Evolutionary conservation across 2,888 invertebrate genomes (phyloP), one percentile per base, ranked within the genome.

Genomic region (Ctenicera cuprea): DNA sequence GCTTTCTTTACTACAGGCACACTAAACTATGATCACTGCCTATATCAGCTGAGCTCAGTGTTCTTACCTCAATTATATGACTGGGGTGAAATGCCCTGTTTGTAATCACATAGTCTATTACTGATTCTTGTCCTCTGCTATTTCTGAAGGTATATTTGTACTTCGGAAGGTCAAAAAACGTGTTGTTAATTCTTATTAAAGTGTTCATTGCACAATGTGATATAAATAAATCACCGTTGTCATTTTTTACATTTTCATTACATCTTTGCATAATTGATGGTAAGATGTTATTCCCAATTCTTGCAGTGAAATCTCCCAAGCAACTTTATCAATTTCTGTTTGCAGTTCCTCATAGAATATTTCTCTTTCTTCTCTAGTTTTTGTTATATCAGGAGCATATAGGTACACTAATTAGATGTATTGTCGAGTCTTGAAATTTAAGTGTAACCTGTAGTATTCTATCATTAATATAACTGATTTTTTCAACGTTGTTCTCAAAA

Each of bases 401-500:
- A n/a, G n/a, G n/a, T 16, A 62, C 26, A 62, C 62, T 62, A 26
- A 62, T 62, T 62, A 62, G 9, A 22, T 62, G 62, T 18, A 61
- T 61, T 61, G 16, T 33, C 3, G 57, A 14, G 30, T 57, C 30
- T 20, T 62, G 43, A 22, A 26, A 26, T 26, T 45, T 62, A n/a
- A 62, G 1, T 20, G 26, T 62, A 43, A 45, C 43, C 0, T 43
- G 62, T n/a, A n/a, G n/a, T n/a, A n/a, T n/a, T n/a, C n/a, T 62
- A 16, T 62, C 43, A 20, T 52, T 65, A n/a, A 16, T 64, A 45
- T 64, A 38, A 18, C 41, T 20, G 20, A 38, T 61, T 2, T 41
- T 61, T 38, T 41, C n/a, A 7, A 61, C 8, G n/a, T 61, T 16
- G 20, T 62, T 43, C 45, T 43, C 43, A 26, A 45, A 62, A 8